Evolutionary conservation across 2,888 invertebrate genomes (phyloP).

Genomic region (Acanthococcus lagerstroemiae): DNA sequence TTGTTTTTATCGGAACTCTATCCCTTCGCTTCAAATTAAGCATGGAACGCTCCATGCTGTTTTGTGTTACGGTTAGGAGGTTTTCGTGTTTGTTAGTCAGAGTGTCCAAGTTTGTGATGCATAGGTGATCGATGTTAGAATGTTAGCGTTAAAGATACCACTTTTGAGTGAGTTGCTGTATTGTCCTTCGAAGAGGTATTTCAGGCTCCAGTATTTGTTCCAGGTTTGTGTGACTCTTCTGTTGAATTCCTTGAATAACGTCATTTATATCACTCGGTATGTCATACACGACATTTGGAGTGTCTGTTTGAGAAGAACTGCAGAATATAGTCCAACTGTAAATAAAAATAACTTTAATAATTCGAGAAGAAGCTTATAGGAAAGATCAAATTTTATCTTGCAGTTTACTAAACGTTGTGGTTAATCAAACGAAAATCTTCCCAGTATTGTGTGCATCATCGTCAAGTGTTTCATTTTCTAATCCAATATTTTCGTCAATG

Average conservation of each 20-base stretch:
- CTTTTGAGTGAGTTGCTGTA: too few species aligned
- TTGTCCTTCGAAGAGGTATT: too few species aligned
- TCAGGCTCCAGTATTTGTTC: too few species aligned
- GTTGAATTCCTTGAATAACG: background rate
- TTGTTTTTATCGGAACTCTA: too few species aligned
- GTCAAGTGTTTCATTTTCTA: background rate
- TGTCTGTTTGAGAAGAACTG: background rate
- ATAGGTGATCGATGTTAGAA: too few species aligned
- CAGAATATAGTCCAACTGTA: background rate
- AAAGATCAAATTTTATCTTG: conserved; percentile 4
- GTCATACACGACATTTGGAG: background rate
- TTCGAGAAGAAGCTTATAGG: background rate
- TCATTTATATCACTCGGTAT: background rate
- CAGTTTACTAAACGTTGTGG: background rate
- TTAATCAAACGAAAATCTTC: background rate
- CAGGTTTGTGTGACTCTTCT: too few species aligned
- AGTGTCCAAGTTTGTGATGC: too few species aligned
- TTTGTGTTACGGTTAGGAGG: too few species aligned
- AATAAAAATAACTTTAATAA: conserved; percentile 2
- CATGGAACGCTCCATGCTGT: too few species aligned
- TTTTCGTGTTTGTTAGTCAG: too few species aligned
- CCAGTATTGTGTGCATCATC: background rate
- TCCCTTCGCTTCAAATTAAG: too few species aligned
- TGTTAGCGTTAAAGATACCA: too few species aligned
- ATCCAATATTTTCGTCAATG: background rate